A percentile compares a stretch with the other conserved stretches of the same genome.
Conservation (phyloP, 2,113 vertebrate species). For the Azemiops feae region DNA sequence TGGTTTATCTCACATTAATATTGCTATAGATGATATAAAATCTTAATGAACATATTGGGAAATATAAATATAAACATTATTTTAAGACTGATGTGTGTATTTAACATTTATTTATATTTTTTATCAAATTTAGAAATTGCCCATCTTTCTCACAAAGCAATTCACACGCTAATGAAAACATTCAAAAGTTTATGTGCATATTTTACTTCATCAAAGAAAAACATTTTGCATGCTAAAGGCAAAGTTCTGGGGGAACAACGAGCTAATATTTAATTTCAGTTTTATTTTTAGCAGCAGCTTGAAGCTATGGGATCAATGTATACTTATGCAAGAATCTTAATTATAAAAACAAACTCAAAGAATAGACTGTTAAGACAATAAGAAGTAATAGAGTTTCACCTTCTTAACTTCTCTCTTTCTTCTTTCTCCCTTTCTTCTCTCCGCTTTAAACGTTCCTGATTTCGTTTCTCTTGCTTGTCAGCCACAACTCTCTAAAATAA, state of each 20-base stretch:
- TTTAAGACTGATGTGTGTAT: background rate
- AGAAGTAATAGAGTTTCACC: conserved; percentile 55
- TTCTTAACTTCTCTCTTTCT: conserved; percentile 81
- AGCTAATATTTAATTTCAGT: background rate
- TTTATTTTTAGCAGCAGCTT: background rate
- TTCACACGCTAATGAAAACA: background rate
- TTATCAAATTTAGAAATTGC: background rate
- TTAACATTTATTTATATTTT: background rate
- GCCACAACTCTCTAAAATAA: conserved; percentile 87
- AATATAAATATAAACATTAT: background rate
- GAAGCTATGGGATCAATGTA: background rate
- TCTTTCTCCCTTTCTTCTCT: conserved; percentile 90
- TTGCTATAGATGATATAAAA: background rate
- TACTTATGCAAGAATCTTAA: background rate
- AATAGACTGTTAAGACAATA: background rate
- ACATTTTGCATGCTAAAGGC: background rate
- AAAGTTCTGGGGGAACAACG: background rate
- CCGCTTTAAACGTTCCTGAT: conserved; percentile 85
- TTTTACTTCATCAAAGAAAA: background rate
- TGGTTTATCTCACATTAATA: background rate
- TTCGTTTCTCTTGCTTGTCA: conserved; percentile 91
- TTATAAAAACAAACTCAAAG: background rate
- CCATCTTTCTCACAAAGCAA: background rate
- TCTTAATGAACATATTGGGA: background rate
- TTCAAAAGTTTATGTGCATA: background rate